These are phyloP conservation scores for Eudyptes chrysolophus DNA, from an alignment of 2,113 vertebrate genomes.

Conservation along the genomic window DNA sequence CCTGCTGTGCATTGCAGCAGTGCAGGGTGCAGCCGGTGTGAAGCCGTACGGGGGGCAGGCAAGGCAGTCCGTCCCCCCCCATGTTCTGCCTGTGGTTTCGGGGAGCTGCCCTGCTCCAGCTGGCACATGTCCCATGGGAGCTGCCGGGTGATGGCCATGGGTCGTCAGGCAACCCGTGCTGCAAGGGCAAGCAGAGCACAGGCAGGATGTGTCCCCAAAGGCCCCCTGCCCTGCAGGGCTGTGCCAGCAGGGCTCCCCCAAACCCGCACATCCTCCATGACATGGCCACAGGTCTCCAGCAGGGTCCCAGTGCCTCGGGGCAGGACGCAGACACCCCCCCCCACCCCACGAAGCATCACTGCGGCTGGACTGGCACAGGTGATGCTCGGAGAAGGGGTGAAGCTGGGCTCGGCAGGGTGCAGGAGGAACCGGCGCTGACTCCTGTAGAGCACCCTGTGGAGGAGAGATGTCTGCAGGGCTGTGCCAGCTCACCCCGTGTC, in stretches of 20 bases:
- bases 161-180: not conserved
- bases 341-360: rapidly evolving
- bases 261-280: rapidly evolving
- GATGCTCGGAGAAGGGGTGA: not conserved
- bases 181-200: not conserved
- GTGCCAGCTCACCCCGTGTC: rapidly evolving
- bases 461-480: not conserved
- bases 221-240: rapidly evolving
- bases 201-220: not conserved
- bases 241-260: not conserved
- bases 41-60: rapidly evolving
- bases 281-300: rapidly evolving
- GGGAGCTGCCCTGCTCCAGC: not conserved
- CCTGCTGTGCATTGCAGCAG: not conserved
- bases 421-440: not conserved
- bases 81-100: not conserved
- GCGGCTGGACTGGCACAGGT: not conserved
- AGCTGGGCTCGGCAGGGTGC: not conserved
- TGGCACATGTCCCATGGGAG: not conserved
- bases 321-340: not conserved
- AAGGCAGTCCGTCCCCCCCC: not conserved
- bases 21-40: rapidly evolving
- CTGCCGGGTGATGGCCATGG: not conserved
- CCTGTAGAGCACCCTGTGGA: rapidly evolving
- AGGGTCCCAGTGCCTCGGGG: not conserved